Conservation (phyloP, 2,888 invertebrate genomes). For the Microplitis manilae region DNA sequence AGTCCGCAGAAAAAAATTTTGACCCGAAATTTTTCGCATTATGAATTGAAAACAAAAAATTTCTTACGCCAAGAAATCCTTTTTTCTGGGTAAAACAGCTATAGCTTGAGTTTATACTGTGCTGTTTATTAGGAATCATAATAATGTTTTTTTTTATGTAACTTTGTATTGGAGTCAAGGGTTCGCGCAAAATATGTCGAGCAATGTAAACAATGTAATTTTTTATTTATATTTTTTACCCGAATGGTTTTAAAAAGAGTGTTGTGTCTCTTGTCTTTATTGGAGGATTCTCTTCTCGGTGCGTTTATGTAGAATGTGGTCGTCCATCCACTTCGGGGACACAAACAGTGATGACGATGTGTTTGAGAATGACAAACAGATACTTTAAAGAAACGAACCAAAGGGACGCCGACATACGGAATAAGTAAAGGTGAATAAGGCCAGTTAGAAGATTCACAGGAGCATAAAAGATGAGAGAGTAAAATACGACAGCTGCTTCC, state of each 20-base stretch:
- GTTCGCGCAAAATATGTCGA: conserved; percentile 18
- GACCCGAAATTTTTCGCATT: too few species aligned
- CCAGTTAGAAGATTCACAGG: conserved; percentile 45
- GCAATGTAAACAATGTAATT: conserved; percentile 24
- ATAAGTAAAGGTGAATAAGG: conserved; percentile 35
- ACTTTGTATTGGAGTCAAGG: conserved; percentile 26
- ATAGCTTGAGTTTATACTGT: too few species aligned
- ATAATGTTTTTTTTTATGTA: background rate
- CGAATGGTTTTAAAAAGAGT: background rate
- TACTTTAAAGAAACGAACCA: conserved; percentile 33
- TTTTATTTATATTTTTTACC: conserved; percentile 12
- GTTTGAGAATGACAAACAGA: conserved; percentile 44
- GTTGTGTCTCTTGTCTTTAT: conserved; percentile 24
- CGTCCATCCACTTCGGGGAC: conserved; percentile 42
- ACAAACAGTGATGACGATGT: conserved; percentile 42
- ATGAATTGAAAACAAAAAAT: too few species aligned
- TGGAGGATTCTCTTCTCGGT: conserved; percentile 26
- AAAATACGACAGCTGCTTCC: conserved; percentile 48
- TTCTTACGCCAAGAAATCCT: too few species aligned
- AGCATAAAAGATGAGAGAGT: conserved; percentile 40
- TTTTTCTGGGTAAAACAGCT: too few species aligned
- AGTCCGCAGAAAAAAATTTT: too few species aligned
- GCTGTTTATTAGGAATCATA: too few species aligned
- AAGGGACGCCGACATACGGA: conserved; percentile 36
- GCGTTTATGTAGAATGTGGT: conserved; percentile 8